Base-by-base conservation (phyloP, 2,888 invertebrate species). In the Acronicta aceris region DNA sequence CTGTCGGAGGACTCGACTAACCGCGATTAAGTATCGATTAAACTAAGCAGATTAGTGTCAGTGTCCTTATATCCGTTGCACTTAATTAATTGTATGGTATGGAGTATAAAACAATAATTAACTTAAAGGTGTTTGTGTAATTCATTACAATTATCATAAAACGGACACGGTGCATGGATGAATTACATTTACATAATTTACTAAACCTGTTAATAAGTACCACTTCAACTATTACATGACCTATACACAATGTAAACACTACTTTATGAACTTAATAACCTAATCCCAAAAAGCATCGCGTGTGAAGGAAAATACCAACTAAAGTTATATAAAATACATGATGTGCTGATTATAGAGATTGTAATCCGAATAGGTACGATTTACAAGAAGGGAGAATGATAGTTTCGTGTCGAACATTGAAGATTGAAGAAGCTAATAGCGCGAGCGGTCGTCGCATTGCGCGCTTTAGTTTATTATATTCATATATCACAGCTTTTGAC, bases 401-500 rank as follows among this genome's bases (percentile, higher is more conserved):
- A 83, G 84, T 79, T 81, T 83, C 79, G 80, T 81, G 81, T 81
- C 76, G 76, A 81, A 83, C 76, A 78, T 79, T 74, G 74, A 71
- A 70, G 68, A 71, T 64, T 67, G 78, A 81, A 90, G 88, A 89
- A 88, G 89, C 89, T 78, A 79, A 85, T 78, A 84, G 87, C 89
- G 88, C 89, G 88, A 82, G 89, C 90, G 73, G 79, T 87, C 87
- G 84, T 86, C 76, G 81, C 83, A 65, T 67, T 80, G 81, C 90
- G 89, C 88, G 89, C 88, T 84, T 88, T 87, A 88, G 85, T 91
- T 91, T 89, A 89, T 86, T 90, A 70, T 90, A 91, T 89, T 91
- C 81, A 86, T 92, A 94, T 94, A 94, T 94, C 94, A 94, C 94
- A 94, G 94, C 94, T 94, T 94, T 94, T 94, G 94, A 94, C 94